Evolutionary conservation across 64 coral and sea anemone species (phyloP), one percentile per base, ranked within the genome.

Genomic region (Montipora foliosa): DNA sequence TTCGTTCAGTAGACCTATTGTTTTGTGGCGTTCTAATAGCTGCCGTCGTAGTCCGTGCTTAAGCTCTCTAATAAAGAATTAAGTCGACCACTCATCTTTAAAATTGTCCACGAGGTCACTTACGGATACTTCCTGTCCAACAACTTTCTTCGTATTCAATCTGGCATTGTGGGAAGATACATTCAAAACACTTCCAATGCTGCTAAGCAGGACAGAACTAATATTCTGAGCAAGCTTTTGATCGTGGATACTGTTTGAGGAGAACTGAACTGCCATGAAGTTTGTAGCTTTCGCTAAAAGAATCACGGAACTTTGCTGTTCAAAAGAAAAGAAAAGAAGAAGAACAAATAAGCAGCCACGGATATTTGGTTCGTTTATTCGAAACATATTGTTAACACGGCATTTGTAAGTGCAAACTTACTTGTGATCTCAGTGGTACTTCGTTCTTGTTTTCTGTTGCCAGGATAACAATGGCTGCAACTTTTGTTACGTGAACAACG

Each of bases 401-500:
- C 53, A 57, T 6, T 57, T 37, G 37, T 37, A 71, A 15, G 15
- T 78, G 14, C 49, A 6, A 49, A 49, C 76, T 49, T 78, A 78
- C 76, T 50, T 19, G 76, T 78, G 47, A 49, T 13, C 1, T 78
- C 8, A 22, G 44, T 3, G 66, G 16, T 20, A 86, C 17, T 49
- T 14, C 21, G 8, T 49, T 46, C 8, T 37, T 72, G 9, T 86
- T 70, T 49, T 86, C 82, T 10, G 82, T 86, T n/a, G 82, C 82
- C 82, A 66, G 50, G 17, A 71, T 46, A 72, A 86, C 82, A 1
- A 86, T 66, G 66, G 64, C 82, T n/a, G 82, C 62, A 24, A 86
- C 47, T 86, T 86, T 70, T 71, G 82, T 86, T 8, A 86, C 82
- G 47, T 86, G 82, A 21, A 72, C 82, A 20, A 51, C 29, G 46